Conservation (phyloP, 2,888 invertebrate species). For the Drosophila macrospina region DNA sequence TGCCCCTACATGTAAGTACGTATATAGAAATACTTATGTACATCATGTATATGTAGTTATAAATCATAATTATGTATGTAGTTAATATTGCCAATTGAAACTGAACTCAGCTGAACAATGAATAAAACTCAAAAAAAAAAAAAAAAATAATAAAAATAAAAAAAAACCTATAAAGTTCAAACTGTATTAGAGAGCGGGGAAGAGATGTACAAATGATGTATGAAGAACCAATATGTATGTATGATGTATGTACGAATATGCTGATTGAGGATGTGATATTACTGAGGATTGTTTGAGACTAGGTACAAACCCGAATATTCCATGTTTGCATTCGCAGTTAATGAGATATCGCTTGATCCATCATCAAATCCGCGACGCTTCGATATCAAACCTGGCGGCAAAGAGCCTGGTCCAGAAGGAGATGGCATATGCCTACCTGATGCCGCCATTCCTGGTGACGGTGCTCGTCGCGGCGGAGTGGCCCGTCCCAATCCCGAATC, state of each 20-base stretch:
- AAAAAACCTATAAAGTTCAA: constrained; percentile 3
- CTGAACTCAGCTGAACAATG: constrained; percentile 33
- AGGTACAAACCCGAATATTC: constrained; percentile 91
- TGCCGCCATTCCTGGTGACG: constrained; percentile 92
- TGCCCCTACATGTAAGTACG: constrained; percentile 33
- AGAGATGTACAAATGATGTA: constrained; percentile 26
- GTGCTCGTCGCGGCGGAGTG: constrained; percentile 94
- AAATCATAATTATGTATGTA: constrained; percentile 33
- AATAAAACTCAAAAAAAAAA: constrained; percentile 13
- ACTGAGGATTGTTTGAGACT: constrained; percentile 60
- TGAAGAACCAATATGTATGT: constrained; percentile 30
- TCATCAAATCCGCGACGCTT: constrained; percentile 90
- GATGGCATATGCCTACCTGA: constrained; percentile 91
- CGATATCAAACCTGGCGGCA: constrained; percentile 91
- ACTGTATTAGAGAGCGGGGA: constrained; percentile 16
- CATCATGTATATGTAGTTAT: constrained; percentile 5
- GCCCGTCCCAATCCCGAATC: constrained; percentile 95
- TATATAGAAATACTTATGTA: neutral
- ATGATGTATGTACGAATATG: constrained; percentile 55
- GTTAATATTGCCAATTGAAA: constrained; percentile 40
- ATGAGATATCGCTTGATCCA: constrained; percentile 93
- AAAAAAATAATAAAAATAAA: constrained; percentile 22
- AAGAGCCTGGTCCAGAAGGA: constrained; percentile 93
- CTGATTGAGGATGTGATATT: constrained; percentile 49
- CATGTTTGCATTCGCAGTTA: constrained; percentile 88